Conservation (phyloP, 1,140 invertebrate species). For the Sarcophaga bullata region DNA sequence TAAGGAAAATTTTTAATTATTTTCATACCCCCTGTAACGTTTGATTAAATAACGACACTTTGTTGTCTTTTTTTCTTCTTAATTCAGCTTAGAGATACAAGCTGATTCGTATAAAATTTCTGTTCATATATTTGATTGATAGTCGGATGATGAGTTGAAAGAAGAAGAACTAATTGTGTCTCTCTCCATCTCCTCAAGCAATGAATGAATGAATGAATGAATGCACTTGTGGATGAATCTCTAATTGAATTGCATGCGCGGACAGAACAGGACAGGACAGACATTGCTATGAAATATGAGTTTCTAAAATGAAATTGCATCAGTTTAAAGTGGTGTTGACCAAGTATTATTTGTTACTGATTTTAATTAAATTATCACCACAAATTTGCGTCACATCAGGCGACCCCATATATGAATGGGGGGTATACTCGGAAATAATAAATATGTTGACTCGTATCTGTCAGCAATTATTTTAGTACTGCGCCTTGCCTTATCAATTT, state of each 20-base stretch:
- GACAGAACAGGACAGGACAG: not conserved
- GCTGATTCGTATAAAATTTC: not conserved
- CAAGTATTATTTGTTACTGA: not conserved
- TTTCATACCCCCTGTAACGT: no score
- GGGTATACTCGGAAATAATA: not conserved
- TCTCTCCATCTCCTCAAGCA: not conserved
- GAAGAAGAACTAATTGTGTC: not conserved
- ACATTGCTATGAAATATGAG: no score
- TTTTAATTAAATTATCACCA: slow-evolving; percentile 23
- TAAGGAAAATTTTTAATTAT: no score
- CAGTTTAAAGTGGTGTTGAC: not conserved
- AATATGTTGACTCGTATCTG: no score
- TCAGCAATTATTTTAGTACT: no score
- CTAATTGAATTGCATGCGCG: not conserved
- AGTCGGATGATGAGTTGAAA: not conserved
- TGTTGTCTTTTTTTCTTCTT: no score
- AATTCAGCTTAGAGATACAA: not conserved
- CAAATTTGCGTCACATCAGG: not conserved
- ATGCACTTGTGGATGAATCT: not conserved
- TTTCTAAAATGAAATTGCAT: no score
- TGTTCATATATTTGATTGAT: not conserved
- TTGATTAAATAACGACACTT: no score
- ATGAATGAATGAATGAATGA: not conserved
- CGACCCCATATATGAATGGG: not conserved
- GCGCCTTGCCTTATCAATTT: no score